A percentile compares a stretch with the other conserved stretches of the same genome.
Evolutionary conservation across 2,113 vertebrate species (phyloP).

Genomic region (Percopsis transmontana): DNA sequence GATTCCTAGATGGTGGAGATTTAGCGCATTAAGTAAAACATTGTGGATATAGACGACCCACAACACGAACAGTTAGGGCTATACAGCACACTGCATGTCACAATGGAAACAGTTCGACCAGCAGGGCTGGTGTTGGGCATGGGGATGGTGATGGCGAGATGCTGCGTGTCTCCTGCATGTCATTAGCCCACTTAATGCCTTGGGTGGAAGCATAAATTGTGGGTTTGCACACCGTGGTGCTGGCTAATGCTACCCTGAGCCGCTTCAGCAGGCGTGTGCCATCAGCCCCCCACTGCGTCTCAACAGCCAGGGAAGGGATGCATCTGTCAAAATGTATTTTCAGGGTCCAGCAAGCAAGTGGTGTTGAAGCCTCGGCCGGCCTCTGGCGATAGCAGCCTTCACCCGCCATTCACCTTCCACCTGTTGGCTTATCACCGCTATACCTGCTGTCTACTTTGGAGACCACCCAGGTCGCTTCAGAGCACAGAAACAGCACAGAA

Average conservation of each 20-base stretch:
- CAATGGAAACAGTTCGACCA: constrained; percentile 11
- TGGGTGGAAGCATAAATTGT: constrained; percentile 62
- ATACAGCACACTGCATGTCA: background rate
- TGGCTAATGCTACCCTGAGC: constrained; percentile 45
- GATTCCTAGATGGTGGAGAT: background rate
- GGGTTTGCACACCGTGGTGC: constrained; percentile 64
- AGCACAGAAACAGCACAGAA: background rate
- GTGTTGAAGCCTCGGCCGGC: constrained; percentile 48
- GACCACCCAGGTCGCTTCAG: constrained; percentile 38
- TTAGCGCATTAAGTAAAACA: background rate
- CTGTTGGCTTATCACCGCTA: constrained; percentile 58
- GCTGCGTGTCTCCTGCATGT: constrained; percentile 44
- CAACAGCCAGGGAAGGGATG: constrained; percentile 56
- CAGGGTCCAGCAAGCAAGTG: constrained; percentile 70
- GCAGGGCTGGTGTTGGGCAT: constrained; percentile 9
- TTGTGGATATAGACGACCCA: background rate
- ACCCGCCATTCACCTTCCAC: constrained; percentile 63
- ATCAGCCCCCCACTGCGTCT: constrained; percentile 54
- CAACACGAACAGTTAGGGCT: background rate
- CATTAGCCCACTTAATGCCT: constrained; percentile 61
- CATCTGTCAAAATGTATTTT: constrained; percentile 75
- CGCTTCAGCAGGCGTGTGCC: constrained; percentile 41
- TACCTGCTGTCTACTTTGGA: constrained; percentile 24
- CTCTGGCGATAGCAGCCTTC: constrained; percentile 57
- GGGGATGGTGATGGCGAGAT: constrained; percentile 1